Evolutionary conservation across 2,888 invertebrate species (phyloP), one percentile per base, ranked within the genome.

Genomic region (Isoperla grammatica): DNA sequence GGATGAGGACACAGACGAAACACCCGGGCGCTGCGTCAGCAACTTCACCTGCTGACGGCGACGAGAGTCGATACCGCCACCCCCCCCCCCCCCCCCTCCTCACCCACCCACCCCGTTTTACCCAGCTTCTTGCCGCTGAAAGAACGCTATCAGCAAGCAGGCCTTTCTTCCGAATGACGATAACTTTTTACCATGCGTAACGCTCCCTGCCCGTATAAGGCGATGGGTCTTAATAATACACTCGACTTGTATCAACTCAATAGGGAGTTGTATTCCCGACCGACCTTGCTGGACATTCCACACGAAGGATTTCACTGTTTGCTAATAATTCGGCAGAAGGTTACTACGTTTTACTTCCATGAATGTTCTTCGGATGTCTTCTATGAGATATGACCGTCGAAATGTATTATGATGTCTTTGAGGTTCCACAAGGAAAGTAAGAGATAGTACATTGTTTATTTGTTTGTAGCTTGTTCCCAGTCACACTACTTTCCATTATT

Each of bases 141-240:
- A 23, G 35, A 37, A 9, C 53, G 53, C 15, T 53, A 53, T 53
- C 53, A 53, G 53, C 37, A 37, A 37, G 19, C 13, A 37, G 37
- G 19, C 13, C 37, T 20, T 53, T 13, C 39, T 53, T 15, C 20
- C 11, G 20, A 4, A 8, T 4, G 29, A 29, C 29, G 53, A 53
- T 53, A 53, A 39, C 39, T 53, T 39, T 39, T 29, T 29, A 35
- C n/a, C 22, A 29, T 23, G 46, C 17, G 46, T n/a, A 20, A 46
- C 20, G 46, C 15, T 49, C 29, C 49, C 29, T 29, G 49, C 9
- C 35, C 49, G 49, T 49, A 29, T 35, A 49, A 20, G 29, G 29
- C 22, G 49, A 49, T 49, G 2, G 49, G 49, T 29, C 29, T 49
- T 49, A 49, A 49, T 49, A 49, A 49, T 49, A 29, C 29, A 49